Percentiles rank a stretch among this genome's conserved stretches.
Evolutionary conservation across 2,113 vertebrate species (phyloP).

Genomic region (Callaeas wilsoni): DNA sequence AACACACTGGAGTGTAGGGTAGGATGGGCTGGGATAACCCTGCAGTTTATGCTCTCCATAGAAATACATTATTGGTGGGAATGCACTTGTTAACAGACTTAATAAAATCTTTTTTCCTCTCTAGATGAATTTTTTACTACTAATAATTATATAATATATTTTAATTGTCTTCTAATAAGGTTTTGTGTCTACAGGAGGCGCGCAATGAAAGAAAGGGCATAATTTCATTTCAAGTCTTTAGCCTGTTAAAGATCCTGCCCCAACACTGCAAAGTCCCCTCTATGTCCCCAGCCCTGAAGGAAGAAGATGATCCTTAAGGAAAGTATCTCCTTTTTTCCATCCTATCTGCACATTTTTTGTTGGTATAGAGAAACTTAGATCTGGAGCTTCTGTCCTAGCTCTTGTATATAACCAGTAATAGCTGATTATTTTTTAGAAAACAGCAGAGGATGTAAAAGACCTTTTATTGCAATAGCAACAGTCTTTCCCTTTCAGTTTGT

Average conservation of each 20-base stretch:
- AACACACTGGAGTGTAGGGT: accelerated
- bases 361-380: not conserved
- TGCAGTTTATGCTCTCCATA: not conserved
- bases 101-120: not conserved
- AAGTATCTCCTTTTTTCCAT: not conserved
- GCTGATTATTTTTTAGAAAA: not conserved
- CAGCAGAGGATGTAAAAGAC: not conserved
- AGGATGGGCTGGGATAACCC: not conserved
- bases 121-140: not conserved
- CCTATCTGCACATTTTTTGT: not conserved
- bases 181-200: not conserved
- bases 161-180: not conserved
- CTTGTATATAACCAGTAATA: not conserved
- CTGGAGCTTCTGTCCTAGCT: not conserved
- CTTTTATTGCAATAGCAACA: not conserved
- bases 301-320: not conserved
- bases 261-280: not conserved
- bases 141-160: not conserved
- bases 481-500: not conserved
- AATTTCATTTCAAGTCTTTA: not conserved
- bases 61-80: not conserved
- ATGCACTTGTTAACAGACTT: not conserved
- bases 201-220: not conserved
- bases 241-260: not conserved
- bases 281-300: not conserved